These are phyloP conservation scores for Datnioides undecimradiatus DNA, from an alignment of 2,113 vertebrate species.

Conservation along the genomic window DNA sequence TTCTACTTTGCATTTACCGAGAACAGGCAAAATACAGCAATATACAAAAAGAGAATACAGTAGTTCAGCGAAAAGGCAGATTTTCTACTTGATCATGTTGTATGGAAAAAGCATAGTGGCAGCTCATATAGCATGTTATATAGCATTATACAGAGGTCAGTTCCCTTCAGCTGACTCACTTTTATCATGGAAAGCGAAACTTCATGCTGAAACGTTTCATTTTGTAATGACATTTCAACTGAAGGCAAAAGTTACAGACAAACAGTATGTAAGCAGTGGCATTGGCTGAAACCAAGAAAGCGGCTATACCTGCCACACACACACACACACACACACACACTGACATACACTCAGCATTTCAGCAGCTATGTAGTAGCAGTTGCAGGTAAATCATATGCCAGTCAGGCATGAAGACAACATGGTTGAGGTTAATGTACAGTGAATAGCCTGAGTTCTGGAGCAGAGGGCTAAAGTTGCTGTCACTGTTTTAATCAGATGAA, in stretches of 20 bases:
- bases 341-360: not conserved
- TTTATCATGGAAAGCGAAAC: conserved; percentile 1
- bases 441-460: conserved; percentile 35
- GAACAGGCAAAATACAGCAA: conserved; percentile 1
- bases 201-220: conserved; percentile 1
- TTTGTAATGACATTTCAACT: conserved; percentile 20
- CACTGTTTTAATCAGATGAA: not conserved
- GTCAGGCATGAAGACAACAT: conserved; percentile 45
- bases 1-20: conserved; percentile 7
- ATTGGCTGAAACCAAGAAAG: not conserved
- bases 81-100: conserved; percentile 59
- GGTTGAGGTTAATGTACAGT: conserved; percentile 59
- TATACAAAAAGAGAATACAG: not conserved
- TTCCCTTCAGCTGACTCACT: conserved; percentile 31
- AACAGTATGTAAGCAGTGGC: not conserved
- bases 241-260: not conserved
- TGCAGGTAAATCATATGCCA: conserved; percentile 11
- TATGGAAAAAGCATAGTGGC: conserved; percentile 19
- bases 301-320: not conserved
- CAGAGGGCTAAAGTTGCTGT: not conserved
- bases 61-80: conserved; percentile 63
- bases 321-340: not conserved
- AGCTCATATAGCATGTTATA: conserved; percentile 31
- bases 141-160: conserved; percentile 10
- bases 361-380: not conserved